Evolutionary conservation across 2,797 vertebrate genomes (phyloP).

Genomic region (Balearica regulorum): DNA sequence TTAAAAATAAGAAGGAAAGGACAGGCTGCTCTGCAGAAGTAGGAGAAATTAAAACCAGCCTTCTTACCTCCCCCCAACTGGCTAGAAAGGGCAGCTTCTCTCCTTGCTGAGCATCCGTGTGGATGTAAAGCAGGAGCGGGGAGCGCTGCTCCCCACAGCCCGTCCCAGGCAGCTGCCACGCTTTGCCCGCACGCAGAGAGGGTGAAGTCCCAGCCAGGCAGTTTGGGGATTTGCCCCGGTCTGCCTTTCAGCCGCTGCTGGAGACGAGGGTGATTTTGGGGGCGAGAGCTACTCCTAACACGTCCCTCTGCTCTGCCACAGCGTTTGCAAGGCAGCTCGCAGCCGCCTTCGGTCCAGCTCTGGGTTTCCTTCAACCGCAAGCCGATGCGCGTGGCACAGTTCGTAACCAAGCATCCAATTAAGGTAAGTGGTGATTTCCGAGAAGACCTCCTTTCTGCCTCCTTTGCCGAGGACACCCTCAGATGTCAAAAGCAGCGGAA

Average conservation of each 20-base stretch:
- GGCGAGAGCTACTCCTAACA: background rate
- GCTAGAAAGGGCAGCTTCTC: background rate
- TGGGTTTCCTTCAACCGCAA: constrained; percentile 98
- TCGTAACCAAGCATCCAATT: constrained; percentile 94
- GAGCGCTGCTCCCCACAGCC: background rate
- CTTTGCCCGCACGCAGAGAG: rapidly evolving
- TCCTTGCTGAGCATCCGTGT: background rate
- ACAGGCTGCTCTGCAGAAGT: background rate
- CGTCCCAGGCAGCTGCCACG: background rate
- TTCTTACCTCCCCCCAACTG: background rate
- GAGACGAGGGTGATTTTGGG: rapidly evolving
- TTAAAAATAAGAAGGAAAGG: background rate
- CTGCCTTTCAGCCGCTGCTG: background rate
- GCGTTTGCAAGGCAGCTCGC: constrained; percentile 79
- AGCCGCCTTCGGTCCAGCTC: constrained; percentile 86
- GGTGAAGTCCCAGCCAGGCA: rapidly evolving
- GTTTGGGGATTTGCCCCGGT: background rate
- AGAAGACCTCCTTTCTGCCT: background rate
- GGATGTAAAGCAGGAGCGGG: background rate
- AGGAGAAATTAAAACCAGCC: background rate
- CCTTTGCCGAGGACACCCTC: background rate
- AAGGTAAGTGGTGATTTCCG: constrained; percentile 78
- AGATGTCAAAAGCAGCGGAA: background rate
- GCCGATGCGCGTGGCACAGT: constrained; percentile 92
- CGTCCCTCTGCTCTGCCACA: constrained; percentile 54